Conservation (phyloP, 2,797 vertebrate genomes). For the Salmo trutta region DNA sequence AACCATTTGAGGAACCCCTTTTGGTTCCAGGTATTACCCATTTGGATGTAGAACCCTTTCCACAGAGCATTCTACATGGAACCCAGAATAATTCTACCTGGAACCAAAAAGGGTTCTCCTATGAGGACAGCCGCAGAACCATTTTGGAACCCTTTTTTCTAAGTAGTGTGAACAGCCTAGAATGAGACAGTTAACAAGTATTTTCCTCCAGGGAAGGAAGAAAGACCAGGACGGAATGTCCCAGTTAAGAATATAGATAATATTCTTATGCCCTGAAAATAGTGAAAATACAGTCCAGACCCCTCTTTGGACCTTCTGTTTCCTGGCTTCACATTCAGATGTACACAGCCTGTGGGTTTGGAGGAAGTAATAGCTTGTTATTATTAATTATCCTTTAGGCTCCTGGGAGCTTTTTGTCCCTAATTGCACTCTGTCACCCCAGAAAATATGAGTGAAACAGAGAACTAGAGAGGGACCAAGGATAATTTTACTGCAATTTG, state of each 20-base stretch:
- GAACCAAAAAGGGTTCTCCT: too few species aligned
- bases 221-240: neutral
- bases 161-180: too few species aligned
- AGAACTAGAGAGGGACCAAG: constrained; percentile 43
- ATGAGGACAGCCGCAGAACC: too few species aligned
- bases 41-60: too few species aligned
- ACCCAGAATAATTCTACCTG: too few species aligned
- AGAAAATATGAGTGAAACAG: constrained; percentile 52
- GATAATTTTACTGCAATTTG: neutral
- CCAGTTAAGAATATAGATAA: neutral
- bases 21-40: too few species aligned
- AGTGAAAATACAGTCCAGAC: neutral
- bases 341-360: neutral
- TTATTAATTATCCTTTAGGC: constrained; percentile 35
- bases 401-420: constrained; percentile 72
- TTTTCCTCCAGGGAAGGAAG: neutral
- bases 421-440: constrained; percentile 78
- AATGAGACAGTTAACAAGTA: neutral
- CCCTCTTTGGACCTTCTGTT: neutral
- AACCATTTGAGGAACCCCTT: too few species aligned
- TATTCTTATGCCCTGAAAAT: neutral
- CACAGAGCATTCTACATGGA: too few species aligned
- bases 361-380: neutral
- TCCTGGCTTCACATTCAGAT: neutral
- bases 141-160: too few species aligned